These are phyloP conservation scores for Heliconius hortense DNA, from an alignment of 2,888 invertebrate genomes.

Conservation along the genomic window DNA sequence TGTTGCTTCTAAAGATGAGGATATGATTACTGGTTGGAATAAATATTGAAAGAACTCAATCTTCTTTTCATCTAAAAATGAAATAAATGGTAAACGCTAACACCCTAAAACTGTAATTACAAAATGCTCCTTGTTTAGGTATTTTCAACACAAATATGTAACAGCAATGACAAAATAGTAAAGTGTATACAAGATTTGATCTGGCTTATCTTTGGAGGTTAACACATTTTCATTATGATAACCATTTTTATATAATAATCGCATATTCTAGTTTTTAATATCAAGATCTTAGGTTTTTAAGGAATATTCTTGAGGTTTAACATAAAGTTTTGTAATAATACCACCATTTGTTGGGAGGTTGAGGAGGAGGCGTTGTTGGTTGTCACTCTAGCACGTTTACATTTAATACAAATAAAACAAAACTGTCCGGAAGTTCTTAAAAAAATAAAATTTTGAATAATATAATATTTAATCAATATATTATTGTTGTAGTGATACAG, in stretches of 20 bases:
- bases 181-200: background rate
- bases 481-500: background rate
- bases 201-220: background rate
- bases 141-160: background rate
- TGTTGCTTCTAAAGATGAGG: background rate
- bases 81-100: background rate
- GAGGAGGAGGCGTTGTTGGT: background rate
- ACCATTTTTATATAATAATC: background rate
- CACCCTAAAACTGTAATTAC: background rate
- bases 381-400: background rate
- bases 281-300: background rate
- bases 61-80: background rate
- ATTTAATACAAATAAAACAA: background rate
- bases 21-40: background rate
- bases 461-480: background rate
- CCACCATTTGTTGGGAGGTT: background rate
- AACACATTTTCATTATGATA: conserved; percentile 2
- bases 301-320: background rate
- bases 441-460: background rate
- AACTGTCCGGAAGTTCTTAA: too few species aligned
- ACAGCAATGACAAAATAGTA: background rate
- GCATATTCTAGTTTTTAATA: conserved; percentile 8
- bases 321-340: background rate
- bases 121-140: background rate
- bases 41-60: background rate